A percentile compares a stretch with the other conserved stretches of the same genome.
Conservation (phyloP, 2,888 invertebrate species). For the Philopedon plagiatum region DNA sequence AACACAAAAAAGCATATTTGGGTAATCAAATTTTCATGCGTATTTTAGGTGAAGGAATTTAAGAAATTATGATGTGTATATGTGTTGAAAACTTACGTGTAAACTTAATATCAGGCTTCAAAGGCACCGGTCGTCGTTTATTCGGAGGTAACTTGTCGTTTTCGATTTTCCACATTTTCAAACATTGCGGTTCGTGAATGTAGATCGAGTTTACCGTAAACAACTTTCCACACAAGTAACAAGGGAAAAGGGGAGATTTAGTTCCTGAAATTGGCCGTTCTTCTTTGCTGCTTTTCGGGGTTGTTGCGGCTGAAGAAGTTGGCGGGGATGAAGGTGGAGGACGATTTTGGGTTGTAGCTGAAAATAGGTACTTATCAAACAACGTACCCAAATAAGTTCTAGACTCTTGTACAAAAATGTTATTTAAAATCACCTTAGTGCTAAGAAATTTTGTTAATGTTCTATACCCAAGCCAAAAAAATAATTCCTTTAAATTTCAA, state of each 20-base stretch:
- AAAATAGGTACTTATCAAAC: constrained; percentile 10
- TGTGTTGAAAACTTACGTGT: constrained; percentile 67
- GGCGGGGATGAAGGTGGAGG: constrained; percentile 1
- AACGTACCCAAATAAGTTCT: no score
- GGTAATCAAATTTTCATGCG: no score
- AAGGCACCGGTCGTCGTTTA: constrained; percentile 72
- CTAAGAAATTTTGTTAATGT: no score
- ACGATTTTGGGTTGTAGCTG: constrained; percentile 14
- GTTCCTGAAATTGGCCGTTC: constrained; percentile 54
- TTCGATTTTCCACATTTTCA: constrained; percentile 76
- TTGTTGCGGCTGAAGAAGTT: constrained; percentile 6
- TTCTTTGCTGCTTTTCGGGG: constrained; percentile 47
- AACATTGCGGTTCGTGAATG: constrained; percentile 79
- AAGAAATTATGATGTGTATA: no score
- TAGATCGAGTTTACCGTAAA: constrained; percentile 75
- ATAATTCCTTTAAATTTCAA: no score
- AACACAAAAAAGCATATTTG: no score
- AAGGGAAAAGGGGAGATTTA: constrained; percentile 67
- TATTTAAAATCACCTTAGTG: no score
- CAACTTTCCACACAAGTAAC: constrained; percentile 77
- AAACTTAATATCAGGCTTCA: constrained; percentile 72
- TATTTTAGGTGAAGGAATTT: no score
- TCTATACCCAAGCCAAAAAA: no score
- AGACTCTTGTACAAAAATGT: no score
- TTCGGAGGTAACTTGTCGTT: constrained; percentile 74